Evolutionary conservation across 2,113 vertebrate species (phyloP).

Genomic region (Crotalus viridis): DNA sequence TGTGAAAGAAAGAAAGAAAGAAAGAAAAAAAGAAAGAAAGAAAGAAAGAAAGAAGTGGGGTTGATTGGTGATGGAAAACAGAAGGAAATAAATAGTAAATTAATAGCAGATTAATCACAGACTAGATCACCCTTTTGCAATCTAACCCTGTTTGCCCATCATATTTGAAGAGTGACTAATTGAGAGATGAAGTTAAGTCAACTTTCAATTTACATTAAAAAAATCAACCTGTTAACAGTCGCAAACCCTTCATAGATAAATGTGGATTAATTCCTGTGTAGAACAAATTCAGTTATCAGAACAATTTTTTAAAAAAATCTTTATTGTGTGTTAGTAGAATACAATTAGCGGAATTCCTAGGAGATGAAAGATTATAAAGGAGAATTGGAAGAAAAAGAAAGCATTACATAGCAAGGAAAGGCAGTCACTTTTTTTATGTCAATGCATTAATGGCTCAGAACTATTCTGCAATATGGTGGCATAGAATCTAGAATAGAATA

Average conservation of each 20-base stretch:
- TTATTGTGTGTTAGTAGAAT: background rate
- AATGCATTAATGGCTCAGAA: background rate
- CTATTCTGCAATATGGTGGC: background rate
- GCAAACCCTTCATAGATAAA: background rate
- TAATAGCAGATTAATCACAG: background rate
- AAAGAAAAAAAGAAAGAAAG: conserved; percentile 9
- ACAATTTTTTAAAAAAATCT: no score
- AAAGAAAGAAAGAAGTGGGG: conserved; percentile 11
- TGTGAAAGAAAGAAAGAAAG: conserved; percentile 24
- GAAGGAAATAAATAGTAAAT: background rate
- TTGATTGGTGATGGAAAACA: background rate
- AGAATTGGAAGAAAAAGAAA: background rate
- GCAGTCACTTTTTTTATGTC: background rate
- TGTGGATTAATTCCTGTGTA: background rate
- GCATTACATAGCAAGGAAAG: background rate
- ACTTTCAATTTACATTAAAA: background rate
- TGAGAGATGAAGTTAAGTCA: background rate
- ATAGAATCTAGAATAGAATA: background rate
- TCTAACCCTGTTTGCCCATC: background rate
- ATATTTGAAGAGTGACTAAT: background rate
- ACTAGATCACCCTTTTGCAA: background rate
- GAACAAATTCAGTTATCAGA: background rate
- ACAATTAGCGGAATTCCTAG: background rate
- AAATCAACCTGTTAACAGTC: background rate
- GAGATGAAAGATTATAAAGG: background rate